These are phyloP conservation scores for Catharus minimus DNA, from an alignment of 2,113 vertebrate species.

Conservation along the genomic window DNA sequence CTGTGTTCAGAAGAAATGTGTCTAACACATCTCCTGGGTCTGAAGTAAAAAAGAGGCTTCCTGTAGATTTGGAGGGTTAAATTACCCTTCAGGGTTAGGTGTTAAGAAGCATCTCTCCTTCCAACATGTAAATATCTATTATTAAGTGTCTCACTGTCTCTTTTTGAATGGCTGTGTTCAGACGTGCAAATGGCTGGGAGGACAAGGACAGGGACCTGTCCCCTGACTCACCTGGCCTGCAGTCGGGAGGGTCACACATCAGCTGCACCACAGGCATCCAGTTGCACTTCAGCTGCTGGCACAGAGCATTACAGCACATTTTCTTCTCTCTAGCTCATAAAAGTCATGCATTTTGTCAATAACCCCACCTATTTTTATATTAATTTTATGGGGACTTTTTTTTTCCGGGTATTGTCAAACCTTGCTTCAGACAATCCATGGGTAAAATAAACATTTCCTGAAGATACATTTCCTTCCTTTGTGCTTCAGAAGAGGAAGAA, in stretches of 20 bases:
- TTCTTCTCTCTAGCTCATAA: conserved; percentile 7
- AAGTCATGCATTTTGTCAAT: conserved; percentile 27
- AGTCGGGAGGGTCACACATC: background rate
- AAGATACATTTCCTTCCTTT: conserved; percentile 72
- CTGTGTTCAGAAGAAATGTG: background rate
- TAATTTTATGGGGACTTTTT: conserved; percentile 53
- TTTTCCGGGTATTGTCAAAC: conserved; percentile 68
- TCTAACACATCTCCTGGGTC: background rate
- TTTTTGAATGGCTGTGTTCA: background rate
- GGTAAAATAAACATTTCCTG: conserved; percentile 71
- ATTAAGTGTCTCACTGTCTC: background rate
- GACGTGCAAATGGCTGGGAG: background rate
- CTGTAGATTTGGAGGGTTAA: background rate
- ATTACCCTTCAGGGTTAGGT: background rate
- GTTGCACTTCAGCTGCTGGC: background rate
- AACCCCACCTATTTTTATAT: conserved; percentile 52
- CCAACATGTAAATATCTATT: background rate
- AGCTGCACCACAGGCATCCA: background rate
- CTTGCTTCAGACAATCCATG: conserved; percentile 23
- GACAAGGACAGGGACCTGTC: background rate
- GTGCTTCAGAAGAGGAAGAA: conserved; percentile 65
- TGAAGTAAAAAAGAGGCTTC: background rate
- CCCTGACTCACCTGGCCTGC: background rate
- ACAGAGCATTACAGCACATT: background rate
- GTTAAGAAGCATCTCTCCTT: background rate